Conservation (phyloP, 23 tunicate species). For the Styela plicata region DNA sequence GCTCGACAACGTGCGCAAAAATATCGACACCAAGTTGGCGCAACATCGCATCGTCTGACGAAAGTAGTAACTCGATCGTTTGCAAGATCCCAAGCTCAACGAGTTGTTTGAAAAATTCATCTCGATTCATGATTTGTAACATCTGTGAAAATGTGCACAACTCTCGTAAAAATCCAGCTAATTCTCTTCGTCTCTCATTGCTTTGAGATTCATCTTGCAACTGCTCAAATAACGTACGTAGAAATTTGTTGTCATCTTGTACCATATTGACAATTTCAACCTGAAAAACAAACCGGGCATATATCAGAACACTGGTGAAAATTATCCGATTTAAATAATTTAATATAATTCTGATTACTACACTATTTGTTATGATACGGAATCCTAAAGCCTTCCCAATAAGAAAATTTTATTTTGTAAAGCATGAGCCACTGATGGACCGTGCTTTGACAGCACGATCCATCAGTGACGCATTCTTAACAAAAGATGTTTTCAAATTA, state of each 20-base stretch:
- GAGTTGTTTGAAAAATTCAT: conserved; percentile 63
- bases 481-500: too few species aligned
- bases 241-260: conserved; percentile 54
- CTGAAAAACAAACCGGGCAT: conserved; percentile 20
- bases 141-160: conserved; percentile 77
- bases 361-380: too few species aligned
- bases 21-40: conserved; percentile 79
- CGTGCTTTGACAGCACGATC: too few species aligned
- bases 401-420: too few species aligned
- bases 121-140: conserved; percentile 67
- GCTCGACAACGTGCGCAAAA: conserved; percentile 86
- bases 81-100: conserved; percentile 64
- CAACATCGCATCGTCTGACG: conserved; percentile 47
- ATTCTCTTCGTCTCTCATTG: conserved; percentile 50
- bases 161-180: conserved; percentile 86
- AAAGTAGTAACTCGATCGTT: conserved; percentile 59
- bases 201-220: conserved; percentile 53
- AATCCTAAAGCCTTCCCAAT: too few species aligned
- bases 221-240: conserved; percentile 56
- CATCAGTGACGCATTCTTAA: too few species aligned
- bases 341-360: too few species aligned
- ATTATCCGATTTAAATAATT: too few species aligned
- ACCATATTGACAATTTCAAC: conserved; percentile 81
- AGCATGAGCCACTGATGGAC: too few species aligned
- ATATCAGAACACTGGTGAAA: too few species aligned